phyloP scores from a whole-genome alignment of 1,140 invertebrate genomes.

The Zaprionus africanus region DNA sequence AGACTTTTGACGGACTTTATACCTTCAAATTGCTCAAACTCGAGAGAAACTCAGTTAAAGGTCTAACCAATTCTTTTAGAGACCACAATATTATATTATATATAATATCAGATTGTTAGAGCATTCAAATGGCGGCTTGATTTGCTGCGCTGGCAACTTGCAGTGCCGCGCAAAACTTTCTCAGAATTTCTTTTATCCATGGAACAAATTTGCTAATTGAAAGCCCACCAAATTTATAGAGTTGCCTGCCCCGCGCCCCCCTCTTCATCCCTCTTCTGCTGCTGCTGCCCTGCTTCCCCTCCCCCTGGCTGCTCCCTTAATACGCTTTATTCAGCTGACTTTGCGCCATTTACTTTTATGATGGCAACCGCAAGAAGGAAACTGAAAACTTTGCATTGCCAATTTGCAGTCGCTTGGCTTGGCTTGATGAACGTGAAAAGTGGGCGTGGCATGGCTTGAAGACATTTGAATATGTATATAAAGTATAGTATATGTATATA shows the following conservation, averaged over 20 bases:
- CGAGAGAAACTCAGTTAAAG: too few species aligned
- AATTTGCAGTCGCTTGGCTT: slow-evolving; percentile 48
- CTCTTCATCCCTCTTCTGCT: background rate
- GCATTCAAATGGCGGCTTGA: background rate
- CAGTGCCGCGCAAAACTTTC: slow-evolving; percentile 18
- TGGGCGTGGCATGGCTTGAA: background rate
- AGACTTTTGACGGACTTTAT: background rate
- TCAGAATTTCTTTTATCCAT: slow-evolving; percentile 42
- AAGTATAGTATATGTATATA: background rate
- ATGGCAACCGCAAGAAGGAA: slow-evolving; percentile 50
- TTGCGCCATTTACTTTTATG: slow-evolving; percentile 62
- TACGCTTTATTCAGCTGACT: slow-evolving; percentile 24
- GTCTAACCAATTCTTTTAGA: too few species aligned
- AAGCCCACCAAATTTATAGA: slow-evolving; percentile 43
- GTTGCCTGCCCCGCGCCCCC: background rate
- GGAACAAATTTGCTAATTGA: slow-evolving; percentile 47
- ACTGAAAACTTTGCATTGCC: slow-evolving; percentile 67
- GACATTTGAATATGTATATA: slow-evolving; percentile 25
- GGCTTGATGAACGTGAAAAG: background rate
- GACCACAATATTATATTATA: background rate
- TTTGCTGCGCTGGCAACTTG: background rate
- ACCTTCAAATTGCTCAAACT: background rate
- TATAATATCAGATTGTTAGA: background rate
- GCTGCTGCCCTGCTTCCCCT: too few species aligned
- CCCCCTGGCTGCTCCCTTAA: background rate